Evolutionary conservation across 2,797 vertebrate genomes (phyloP).

Genomic region (Halcyon leucocephala): DNA sequence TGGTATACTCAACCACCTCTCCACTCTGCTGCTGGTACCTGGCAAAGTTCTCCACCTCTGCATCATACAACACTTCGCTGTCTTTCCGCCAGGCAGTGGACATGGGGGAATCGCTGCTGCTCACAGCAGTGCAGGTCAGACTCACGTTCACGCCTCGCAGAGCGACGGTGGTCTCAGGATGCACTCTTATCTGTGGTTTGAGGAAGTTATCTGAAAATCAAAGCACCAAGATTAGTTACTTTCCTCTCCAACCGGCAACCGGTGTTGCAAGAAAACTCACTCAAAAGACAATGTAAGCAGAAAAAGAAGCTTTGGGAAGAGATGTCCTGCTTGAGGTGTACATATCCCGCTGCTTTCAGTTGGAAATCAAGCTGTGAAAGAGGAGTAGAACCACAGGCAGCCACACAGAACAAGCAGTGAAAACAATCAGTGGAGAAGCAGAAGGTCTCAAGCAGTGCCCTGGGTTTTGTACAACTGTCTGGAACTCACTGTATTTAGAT

Average conservation of each 20-base stretch:
- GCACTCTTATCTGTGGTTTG: slow-evolving; percentile 81
- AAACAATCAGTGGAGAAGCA: background rate
- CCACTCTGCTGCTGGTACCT: slow-evolving; percentile 77
- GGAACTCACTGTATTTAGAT: background rate
- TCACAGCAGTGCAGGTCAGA: slow-evolving; percentile 78
- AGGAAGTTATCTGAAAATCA: slow-evolving; percentile 82
- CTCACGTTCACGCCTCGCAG: slow-evolving; percentile 82
- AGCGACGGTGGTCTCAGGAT: slow-evolving; percentile 80
- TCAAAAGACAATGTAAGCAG: background rate
- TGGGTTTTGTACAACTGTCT: background rate
- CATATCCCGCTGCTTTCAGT: background rate
- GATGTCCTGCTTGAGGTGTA: background rate
- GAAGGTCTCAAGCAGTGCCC: background rate
- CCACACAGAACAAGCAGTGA: background rate
- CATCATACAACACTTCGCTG: slow-evolving; percentile 80
- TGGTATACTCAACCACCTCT: slow-evolving; percentile 81
- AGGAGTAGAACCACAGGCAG: background rate
- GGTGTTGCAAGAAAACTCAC: background rate
- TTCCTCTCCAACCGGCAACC: background rate
- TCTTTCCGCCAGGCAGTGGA: slow-evolving; percentile 84
- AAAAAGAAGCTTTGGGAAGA: background rate
- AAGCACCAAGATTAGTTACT: background rate
- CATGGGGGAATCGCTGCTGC: slow-evolving; percentile 85
- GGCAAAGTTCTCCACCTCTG: slow-evolving; percentile 82
- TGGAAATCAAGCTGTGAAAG: background rate